Evolutionary conservation across 2,113 vertebrate species (phyloP).

Genomic region (Serilophus lunatus): DNA sequence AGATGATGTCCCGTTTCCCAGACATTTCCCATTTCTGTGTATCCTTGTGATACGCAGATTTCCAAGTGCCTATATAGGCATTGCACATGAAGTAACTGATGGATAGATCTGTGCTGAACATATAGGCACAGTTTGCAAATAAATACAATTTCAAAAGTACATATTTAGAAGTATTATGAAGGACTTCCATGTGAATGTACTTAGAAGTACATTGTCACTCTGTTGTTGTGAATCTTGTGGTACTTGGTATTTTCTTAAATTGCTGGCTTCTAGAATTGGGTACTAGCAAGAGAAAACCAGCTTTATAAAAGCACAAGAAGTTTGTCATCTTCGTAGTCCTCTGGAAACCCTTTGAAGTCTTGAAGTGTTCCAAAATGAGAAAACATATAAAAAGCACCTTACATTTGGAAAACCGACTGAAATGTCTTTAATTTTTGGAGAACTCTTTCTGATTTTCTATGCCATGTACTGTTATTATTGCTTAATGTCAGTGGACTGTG

Average conservation of each 20-base stretch:
- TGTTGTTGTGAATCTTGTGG: neutral
- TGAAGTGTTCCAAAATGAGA: neutral
- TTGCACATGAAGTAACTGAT: neutral
- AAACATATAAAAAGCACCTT: neutral
- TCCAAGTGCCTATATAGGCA: neutral
- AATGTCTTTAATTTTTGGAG: neutral
- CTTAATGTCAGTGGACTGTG: neutral
- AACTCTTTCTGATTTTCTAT: neutral
- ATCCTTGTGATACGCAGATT: neutral
- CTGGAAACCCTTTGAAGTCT: neutral
- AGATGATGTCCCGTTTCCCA: neutral
- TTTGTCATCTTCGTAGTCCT: neutral
- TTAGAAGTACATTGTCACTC: neutral
- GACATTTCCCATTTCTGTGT: too few relatives aligned
- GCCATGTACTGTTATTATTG: neutral
- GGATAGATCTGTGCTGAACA: neutral
- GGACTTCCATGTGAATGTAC: too few relatives aligned
- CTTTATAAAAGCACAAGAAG: neutral
- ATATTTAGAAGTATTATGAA: neutral
- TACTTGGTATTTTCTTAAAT: neutral
- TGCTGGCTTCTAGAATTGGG: neutral
- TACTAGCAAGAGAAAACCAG: neutral
- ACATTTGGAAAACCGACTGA: neutral
- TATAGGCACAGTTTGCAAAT: neutral
- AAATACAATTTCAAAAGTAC: neutral